Conservation (phyloP, 1,140 invertebrate species). For the Saccostrea glomerata region DNA sequence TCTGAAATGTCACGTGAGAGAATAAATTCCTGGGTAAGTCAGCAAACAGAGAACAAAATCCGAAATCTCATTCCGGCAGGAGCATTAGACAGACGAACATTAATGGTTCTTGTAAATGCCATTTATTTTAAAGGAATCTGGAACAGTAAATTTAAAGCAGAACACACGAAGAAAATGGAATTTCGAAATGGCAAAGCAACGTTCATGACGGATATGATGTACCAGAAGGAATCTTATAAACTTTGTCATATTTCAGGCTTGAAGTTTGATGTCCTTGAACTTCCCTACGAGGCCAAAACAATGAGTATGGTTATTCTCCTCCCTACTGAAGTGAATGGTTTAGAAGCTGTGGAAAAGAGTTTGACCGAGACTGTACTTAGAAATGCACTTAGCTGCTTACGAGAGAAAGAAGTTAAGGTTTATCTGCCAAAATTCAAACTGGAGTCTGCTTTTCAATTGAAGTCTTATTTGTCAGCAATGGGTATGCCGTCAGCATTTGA, state of each 20-base stretch:
- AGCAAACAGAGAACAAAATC: conserved; percentile 85
- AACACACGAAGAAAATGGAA: conserved; percentile 78
- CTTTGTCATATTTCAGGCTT: conserved; percentile 37
- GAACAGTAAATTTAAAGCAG: conserved; percentile 84
- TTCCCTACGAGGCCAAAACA: conserved; percentile 85
- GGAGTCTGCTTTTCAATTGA: conserved; percentile 59
- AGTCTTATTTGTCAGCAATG: conserved; percentile 74
- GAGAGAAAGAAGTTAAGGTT: conserved; percentile 58
- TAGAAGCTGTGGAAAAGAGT: conserved; percentile 63
- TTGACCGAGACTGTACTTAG: conserved; percentile 29
- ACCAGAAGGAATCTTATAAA: conserved; percentile 47
- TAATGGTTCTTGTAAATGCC: conserved; percentile 87
- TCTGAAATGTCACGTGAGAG: conserved; percentile 65
- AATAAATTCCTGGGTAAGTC: conserved; percentile 86
- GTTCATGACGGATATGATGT: conserved; percentile 58
- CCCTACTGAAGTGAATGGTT: conserved; percentile 79
- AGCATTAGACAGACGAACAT: conserved; percentile 80
- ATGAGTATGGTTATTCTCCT: conserved; percentile 87
- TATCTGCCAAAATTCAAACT: conserved; percentile 54
- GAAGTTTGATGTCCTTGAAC: conserved; percentile 84
- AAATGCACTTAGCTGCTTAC: not conserved
- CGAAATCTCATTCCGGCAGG: conserved; percentile 60
- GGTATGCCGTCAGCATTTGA: conserved; percentile 63
- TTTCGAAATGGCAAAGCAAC: too few relatives aligned
- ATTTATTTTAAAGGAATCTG: conserved; percentile 89